These are phyloP conservation scores for Eurystomus glaucurus DNA, from an alignment of 2,797 vertebrate species.

Conservation along the genomic window DNA sequence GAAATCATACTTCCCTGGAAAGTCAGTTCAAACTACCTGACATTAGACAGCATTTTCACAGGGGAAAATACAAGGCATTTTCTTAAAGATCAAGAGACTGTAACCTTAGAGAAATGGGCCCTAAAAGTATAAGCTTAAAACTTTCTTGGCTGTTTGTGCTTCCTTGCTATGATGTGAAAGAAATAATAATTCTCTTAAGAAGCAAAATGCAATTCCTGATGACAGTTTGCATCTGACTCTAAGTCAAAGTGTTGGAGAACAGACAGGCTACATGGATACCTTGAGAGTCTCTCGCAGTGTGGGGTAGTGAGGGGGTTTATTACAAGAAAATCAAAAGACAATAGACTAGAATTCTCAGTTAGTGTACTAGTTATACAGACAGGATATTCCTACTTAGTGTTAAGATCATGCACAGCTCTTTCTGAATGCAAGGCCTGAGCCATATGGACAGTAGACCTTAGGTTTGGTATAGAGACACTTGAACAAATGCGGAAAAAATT, in stretches of 20 bases:
- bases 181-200: neutral
- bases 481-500: neutral
- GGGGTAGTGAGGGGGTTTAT: neutral
- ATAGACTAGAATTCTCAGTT: neutral
- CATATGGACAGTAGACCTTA: neutral
- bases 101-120: neutral
- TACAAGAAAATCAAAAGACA: neutral
- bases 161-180: neutral
- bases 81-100: neutral
- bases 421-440: neutral
- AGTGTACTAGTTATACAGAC: neutral
- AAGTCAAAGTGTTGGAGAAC: neutral
- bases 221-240: neutral
- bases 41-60: constrained; percentile 1
- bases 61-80: neutral
- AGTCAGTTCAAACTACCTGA: neutral
- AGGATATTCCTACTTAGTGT: neutral
- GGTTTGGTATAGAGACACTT: neutral
- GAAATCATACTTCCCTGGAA: neutral
- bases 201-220: neutral
- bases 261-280: neutral
- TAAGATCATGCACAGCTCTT: neutral
- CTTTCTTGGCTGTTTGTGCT: neutral
- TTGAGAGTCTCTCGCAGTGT: neutral
- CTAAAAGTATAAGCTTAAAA: neutral